These are phyloP conservation scores for Oncopodura yosiiana DNA, from an alignment of 1,140 invertebrate species.

Conservation along the genomic window DNA sequence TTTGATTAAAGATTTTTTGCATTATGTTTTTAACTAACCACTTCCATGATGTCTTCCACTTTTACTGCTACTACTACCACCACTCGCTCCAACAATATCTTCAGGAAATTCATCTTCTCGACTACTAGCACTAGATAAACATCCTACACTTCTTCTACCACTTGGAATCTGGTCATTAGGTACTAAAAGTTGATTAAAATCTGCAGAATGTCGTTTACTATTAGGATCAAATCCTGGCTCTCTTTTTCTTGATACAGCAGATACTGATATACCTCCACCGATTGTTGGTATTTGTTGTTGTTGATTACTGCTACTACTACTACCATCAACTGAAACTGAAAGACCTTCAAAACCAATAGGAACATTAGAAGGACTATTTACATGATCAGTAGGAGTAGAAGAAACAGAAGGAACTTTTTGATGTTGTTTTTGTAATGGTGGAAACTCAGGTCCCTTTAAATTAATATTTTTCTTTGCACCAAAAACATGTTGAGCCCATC, in stretches of 20 bases:
- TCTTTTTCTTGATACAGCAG: slow-evolving; percentile 15
- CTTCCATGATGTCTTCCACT: not conserved
- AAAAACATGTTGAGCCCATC: slow-evolving; percentile 24
- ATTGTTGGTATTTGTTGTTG: not conserved
- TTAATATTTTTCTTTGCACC: slow-evolving; percentile 6
- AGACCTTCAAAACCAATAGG: slow-evolving; percentile 17
- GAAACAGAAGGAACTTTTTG: not conserved
- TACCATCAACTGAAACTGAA: not conserved
- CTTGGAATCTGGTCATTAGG: not conserved
- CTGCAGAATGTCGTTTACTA: slow-evolving; percentile 19
- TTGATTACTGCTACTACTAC: not conserved
- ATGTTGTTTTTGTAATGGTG: not conserved
- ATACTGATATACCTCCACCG: slow-evolving; percentile 4
- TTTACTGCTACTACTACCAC: not conserved
- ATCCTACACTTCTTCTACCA: not conserved
- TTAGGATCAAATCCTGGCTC: not conserved
- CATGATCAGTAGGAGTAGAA: slow-evolving; percentile 6
- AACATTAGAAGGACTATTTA: not conserved
- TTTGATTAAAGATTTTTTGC: not conserved
- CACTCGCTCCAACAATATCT: not conserved
- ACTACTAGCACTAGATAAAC: not conserved
- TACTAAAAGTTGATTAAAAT: slow-evolving; percentile 12
- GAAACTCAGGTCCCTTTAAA: not conserved
- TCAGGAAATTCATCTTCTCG: not conserved
- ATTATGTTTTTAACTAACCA: no score